These are phyloP conservation scores for Choreutis nemorana DNA, from an alignment of 2,888 invertebrate genomes.

Conservation along the genomic window DNA sequence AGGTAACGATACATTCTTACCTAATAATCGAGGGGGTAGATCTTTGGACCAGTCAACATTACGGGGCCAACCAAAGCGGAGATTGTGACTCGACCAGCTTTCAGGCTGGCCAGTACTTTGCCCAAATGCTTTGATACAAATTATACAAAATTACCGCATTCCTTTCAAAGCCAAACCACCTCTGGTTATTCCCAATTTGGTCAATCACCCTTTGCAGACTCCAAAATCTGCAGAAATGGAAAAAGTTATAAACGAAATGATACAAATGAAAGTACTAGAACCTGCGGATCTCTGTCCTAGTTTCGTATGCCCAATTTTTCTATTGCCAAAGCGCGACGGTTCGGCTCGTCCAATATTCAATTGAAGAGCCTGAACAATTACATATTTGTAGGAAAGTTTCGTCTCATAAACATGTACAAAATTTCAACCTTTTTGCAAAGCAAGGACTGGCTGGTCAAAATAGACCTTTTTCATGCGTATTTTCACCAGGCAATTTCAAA, in stretches of 20 bases:
- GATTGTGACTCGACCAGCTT: neutral
- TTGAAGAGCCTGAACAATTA: constrained; percentile 6
- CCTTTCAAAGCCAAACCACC: constrained; percentile 6
- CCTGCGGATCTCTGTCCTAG: neutral
- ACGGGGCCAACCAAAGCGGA: neutral
- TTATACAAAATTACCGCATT: constrained; percentile 7
- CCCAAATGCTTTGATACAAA: constrained; percentile 5
- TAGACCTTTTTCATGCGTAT: constrained; percentile 9
- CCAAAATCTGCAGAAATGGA: neutral
- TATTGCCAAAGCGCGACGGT: constrained; percentile 4
- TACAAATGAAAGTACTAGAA: constrained; percentile 3
- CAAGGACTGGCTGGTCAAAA: constrained; percentile 5
- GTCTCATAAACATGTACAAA: constrained; percentile 3
- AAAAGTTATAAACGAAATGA: neutral
- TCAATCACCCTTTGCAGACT: neutral
- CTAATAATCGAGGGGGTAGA: neutral
- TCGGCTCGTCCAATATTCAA: constrained; percentile 5
- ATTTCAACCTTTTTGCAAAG: constrained; percentile 2
- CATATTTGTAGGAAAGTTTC: neutral
- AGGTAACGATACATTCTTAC: neutral
- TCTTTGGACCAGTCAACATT: neutral
- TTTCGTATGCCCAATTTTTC: constrained; percentile 6
- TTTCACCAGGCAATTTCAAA: constrained; percentile 5
- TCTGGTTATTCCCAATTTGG: constrained; percentile 1
- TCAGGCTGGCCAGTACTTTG: neutral